Conservation (phyloP, 2,888 invertebrate genomes). For the Incurvaria masculella region DNA sequence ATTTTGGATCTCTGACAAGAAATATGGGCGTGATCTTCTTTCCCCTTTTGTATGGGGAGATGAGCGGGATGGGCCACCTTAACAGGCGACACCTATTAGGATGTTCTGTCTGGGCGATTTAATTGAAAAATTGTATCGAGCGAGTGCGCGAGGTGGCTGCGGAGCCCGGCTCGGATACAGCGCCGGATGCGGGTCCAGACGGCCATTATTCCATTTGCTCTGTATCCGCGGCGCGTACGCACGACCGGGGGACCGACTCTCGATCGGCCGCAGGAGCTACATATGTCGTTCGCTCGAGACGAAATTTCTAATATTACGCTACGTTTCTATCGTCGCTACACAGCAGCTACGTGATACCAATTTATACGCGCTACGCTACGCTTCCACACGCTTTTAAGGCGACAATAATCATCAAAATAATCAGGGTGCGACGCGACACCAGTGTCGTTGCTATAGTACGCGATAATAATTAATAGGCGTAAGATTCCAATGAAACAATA, state of each 20-base stretch:
- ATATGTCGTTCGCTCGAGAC: no score
- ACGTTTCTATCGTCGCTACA: conserved; percentile 15
- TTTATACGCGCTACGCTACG: neutral
- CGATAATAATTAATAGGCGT: no score
- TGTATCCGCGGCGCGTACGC: conserved; percentile 30
- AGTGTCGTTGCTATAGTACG: no score
- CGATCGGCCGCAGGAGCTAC: neutral
- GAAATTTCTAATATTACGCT: no score
- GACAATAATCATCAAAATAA: no score
- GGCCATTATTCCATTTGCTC: conserved; percentile 55
- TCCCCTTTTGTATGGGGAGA: no score
- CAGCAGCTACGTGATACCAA: neutral
- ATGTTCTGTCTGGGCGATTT: conserved; percentile 54
- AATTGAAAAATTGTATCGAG: conserved; percentile 58
- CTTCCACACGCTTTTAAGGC: no score
- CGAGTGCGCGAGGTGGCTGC: conserved; percentile 49
- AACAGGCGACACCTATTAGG: conserved; percentile 48
- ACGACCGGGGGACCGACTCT: neutral
- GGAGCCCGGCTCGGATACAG: conserved; percentile 28
- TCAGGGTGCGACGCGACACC: no score
- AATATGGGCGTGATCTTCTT: no score
- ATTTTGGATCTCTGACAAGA: no score
- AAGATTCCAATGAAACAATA: no score
- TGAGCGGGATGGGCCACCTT: no score
- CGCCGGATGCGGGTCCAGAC: conserved; percentile 57